phyloP scores from a whole-genome alignment of 2,113 vertebrate species.

The Gorsachius goisagi region DNA sequence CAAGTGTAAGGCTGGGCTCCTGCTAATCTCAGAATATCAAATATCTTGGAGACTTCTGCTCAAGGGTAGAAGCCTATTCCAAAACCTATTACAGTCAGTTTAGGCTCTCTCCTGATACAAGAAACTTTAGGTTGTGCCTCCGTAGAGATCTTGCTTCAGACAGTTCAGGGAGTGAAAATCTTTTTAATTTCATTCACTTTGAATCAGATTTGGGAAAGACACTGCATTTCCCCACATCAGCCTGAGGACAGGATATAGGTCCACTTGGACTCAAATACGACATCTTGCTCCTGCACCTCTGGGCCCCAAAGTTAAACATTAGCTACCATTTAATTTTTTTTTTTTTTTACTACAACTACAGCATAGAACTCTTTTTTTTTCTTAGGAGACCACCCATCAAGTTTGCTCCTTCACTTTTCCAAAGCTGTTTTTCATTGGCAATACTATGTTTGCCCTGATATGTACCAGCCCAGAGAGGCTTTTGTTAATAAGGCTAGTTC shows the following conservation, averaged over 20 bases:
- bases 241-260: not conserved
- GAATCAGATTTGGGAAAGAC: not conserved
- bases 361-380: not conserved
- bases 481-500: not conserved
- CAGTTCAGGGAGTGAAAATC: not conserved
- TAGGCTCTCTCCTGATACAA: not conserved
- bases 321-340: rapidly evolving
- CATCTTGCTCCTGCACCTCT: not conserved
- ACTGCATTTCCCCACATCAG: not conserved
- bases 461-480: not conserved
- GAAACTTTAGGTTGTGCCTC: not conserved
- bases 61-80: not conserved
- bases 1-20: not conserved
- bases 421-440: conserved; percentile 39
- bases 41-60: not conserved
- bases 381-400: not conserved
- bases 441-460: not conserved
- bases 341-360: not conserved
- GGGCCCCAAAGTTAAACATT: not conserved
- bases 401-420: not conserved
- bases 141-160: not conserved
- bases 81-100: not conserved
- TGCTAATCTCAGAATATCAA: not conserved
- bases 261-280: not conserved
- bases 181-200: not conserved